Base-by-base conservation (phyloP, 2,888 invertebrate species). In the Drosophila anceps region DNA sequence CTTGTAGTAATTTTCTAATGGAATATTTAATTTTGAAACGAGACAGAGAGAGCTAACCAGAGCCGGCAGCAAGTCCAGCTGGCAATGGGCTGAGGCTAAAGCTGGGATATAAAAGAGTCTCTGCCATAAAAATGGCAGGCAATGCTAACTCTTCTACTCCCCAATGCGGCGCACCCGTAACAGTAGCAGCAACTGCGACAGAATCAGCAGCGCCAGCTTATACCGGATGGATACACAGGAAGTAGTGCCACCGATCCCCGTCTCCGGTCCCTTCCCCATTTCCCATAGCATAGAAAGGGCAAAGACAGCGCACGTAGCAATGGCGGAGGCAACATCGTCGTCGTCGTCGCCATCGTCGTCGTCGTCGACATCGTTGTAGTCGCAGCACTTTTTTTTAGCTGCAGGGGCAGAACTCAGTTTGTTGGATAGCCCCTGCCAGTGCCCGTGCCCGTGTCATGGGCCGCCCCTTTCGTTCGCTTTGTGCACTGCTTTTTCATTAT, bases 401-500 rank as follows among this genome's bases (percentile, higher is more conserved):
- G 77, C 83, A 81, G 84, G 88, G 88, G 69, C 88, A 78, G 69
- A 81, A 65, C 66, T 54, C 24, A 53, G 67, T 61, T 64, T 65
- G 75, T 59, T 70, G 72, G 69, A 37, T 63, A 55, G 58, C 5
- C 27, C 35, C 46, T 58, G 43, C 41, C 51, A 48, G 13, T 35
- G 53, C 41, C 54, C 48, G 13, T 27, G 50, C 66, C 48, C 61
- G 44, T 48, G 43, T 50, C 66, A 46, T 50, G 61, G 73, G 68
- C 55, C 55, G 68, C 72, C 76, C 73, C 65, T 69, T 67, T 69
- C 43, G 53, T 74, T 76, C 65, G 84, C 86, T 90, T 91, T 86
- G 89, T 87, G 86, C 86, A 81, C 89, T 89, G 89, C 89, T 87
- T 87, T 86, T 92, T 91, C 91, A 91, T 91, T 90, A 91, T 92